These are phyloP conservation scores for Leptarthrus brevirostris DNA, from an alignment of 2,888 invertebrate species.

Conservation along the genomic window DNA sequence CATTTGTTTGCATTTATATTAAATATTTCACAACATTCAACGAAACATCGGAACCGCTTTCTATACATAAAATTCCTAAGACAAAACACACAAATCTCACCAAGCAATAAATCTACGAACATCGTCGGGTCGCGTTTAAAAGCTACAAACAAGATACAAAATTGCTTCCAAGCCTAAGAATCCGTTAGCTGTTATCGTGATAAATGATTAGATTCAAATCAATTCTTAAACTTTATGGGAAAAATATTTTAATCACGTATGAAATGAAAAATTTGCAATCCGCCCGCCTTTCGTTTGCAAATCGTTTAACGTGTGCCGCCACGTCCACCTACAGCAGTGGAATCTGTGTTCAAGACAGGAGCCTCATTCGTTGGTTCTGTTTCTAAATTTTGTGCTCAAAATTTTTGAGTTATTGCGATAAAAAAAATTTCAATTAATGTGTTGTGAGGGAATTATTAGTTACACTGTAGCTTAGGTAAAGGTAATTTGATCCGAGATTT, in stretches of 20 bases:
- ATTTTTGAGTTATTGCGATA: conserved; percentile 20
- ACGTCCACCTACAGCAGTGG: too few species aligned
- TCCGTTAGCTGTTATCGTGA: conserved; percentile 15
- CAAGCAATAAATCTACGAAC: too few species aligned
- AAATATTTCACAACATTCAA: too few species aligned
- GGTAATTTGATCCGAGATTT: conserved; percentile 29
- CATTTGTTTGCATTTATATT: too few species aligned
- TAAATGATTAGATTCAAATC: conserved; percentile 25
- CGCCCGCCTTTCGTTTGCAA: not conserved
- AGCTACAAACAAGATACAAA: not conserved
- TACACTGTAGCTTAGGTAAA: not conserved
- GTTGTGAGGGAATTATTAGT: not conserved
- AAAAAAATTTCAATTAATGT: not conserved
- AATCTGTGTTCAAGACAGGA: too few species aligned
- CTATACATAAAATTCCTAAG: too few species aligned
- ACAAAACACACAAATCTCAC: too few species aligned
- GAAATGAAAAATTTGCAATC: conserved; percentile 17
- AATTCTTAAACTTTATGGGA: conserved; percentile 2
- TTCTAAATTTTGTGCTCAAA: too few species aligned
- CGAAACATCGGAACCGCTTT: too few species aligned
- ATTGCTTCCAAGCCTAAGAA: conserved; percentile 6
- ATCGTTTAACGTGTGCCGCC: too few species aligned
- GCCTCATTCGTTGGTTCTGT: too few species aligned
- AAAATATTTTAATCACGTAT: conserved; percentile 12
- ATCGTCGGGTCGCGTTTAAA: too few species aligned